Evolutionary conservation across 64 coral and sea anemone genomes (phyloP).

Genomic region (Cladopsammia gracilis): DNA sequence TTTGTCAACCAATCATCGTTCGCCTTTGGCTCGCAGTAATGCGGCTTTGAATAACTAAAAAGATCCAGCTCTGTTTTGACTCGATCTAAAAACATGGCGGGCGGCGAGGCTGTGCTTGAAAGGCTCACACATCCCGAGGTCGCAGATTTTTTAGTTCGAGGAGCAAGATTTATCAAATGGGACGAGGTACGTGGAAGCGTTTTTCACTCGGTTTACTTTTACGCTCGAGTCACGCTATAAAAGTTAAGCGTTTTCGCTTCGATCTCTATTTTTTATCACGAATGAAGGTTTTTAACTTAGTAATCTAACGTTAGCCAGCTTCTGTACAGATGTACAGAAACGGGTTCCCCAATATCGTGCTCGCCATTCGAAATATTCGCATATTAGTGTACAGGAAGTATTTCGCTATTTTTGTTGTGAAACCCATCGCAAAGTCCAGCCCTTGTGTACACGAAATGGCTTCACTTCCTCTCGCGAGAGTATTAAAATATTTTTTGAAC

Average conservation of each 20-base stretch:
- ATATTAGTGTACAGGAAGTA: slow-evolving; percentile 53
- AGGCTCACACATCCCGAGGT: slow-evolving; percentile 91
- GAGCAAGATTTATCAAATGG: slow-evolving; percentile 93
- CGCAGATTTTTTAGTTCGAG: slow-evolving; percentile 91
- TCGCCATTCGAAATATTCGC: neutral
- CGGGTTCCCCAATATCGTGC: neutral
- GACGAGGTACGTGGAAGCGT: slow-evolving; percentile 76
- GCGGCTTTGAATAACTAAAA: slow-evolving; percentile 77
- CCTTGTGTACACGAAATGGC: slow-evolving; percentile 18
- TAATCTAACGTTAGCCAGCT: slow-evolving; percentile 19
- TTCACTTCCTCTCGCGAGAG: slow-evolving; percentile 6
- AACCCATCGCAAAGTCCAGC: neutral
- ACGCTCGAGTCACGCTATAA: slow-evolving; percentile 27
- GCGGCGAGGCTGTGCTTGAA: slow-evolving; percentile 89
- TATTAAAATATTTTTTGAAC: slow-evolving; percentile 24
- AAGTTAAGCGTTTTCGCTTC: slow-evolving; percentile 2
- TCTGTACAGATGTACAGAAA: neutral
- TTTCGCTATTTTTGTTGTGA: neutral
- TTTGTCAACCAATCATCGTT: slow-evolving; percentile 73
- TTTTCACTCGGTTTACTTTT: slow-evolving; percentile 9
- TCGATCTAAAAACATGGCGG: slow-evolving; percentile 82
- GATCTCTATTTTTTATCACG: slow-evolving; percentile 15
- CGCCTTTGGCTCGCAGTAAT: slow-evolving; percentile 55
- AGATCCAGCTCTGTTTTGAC: slow-evolving; percentile 58
- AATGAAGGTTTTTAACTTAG: neutral